Conservation (phyloP, 2,113 vertebrate species). For the Sinocyclocheilus maitianheensis region DNA sequence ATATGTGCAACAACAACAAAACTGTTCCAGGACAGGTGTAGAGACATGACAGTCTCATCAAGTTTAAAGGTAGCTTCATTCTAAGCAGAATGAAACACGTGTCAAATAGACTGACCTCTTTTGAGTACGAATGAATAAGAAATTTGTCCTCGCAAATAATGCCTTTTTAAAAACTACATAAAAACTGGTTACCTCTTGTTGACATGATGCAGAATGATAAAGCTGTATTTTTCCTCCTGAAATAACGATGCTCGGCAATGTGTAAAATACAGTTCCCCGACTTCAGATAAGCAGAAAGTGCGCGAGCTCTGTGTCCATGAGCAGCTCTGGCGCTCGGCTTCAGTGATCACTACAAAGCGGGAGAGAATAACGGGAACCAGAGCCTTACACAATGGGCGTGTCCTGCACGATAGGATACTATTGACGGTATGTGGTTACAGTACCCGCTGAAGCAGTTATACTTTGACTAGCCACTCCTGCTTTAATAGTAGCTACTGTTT, state of each 20-base stretch:
- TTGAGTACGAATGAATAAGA: neutral
- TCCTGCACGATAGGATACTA: neutral
- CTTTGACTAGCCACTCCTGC: neutral
- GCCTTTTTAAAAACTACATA: neutral
- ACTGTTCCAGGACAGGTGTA: neutral
- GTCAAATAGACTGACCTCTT: neutral
- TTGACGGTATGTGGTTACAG: neutral
- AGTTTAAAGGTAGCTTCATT: neutral
- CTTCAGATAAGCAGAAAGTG: neutral
- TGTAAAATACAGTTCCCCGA: neutral
- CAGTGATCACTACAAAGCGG: neutral
- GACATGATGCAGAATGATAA: slow-evolving; percentile 39
- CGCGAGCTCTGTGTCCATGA: neutral
- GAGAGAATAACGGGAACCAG: slow-evolving; percentile 24
- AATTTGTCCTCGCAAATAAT: neutral
- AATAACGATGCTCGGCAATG: slow-evolving; percentile 2
- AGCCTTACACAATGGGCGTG: slow-evolving; percentile 43
- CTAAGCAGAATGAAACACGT: neutral
- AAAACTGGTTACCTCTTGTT: slow-evolving; percentile 49
- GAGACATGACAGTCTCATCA: neutral
- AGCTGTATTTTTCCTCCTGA: slow-evolving; percentile 14
- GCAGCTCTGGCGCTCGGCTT: neutral
- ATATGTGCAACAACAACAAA: neutral
- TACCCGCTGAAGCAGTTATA: neutral
- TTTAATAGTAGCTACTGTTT: neutral